Evolutionary conservation across 2,888 invertebrate species (phyloP).

Genomic region (Cecidostiba fungosa): DNA sequence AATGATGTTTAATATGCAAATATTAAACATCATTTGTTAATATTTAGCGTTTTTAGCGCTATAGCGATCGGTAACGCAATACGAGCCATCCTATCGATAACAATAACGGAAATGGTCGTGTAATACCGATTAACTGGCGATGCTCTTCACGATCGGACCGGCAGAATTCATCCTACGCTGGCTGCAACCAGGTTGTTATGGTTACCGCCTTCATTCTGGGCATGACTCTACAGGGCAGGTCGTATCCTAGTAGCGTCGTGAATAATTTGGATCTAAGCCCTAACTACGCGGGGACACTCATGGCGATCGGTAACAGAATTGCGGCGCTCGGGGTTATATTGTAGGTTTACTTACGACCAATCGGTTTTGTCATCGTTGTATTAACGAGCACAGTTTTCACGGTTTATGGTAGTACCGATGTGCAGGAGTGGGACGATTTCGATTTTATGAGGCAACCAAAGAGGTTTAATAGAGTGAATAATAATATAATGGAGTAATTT

Average conservation of each 20-base stretch:
- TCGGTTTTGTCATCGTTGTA: conserved; percentile 85
- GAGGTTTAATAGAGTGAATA: too few species aligned
- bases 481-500: too few species aligned
- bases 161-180: conserved; percentile 81
- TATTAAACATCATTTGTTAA: too few species aligned
- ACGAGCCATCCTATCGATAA: conserved; percentile 85
- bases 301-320: conserved; percentile 83
- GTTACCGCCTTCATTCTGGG: conserved; percentile 79
- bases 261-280: conserved; percentile 80
- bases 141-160: conserved; percentile 80
- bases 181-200: conserved; percentile 78
- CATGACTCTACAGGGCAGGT: conserved; percentile 80
- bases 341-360: conserved; percentile 83
- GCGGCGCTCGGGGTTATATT: conserved; percentile 87
- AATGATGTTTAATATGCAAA: neutral
- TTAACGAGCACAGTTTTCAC: conserved; percentile 86
- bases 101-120: conserved; percentile 86
- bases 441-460: conserved; percentile 63
- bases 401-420: conserved; percentile 85
- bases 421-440: conserved; percentile 88
- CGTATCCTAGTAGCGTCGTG: conserved; percentile 80
- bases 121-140: conserved; percentile 73
- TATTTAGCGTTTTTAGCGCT: conserved; percentile 86
- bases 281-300: conserved; percentile 81
- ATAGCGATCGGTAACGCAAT: conserved; percentile 87